Evolutionary conservation across 1,140 invertebrate genomes (phyloP).

Genomic region (Pseudomyrmex pallidus): DNA sequence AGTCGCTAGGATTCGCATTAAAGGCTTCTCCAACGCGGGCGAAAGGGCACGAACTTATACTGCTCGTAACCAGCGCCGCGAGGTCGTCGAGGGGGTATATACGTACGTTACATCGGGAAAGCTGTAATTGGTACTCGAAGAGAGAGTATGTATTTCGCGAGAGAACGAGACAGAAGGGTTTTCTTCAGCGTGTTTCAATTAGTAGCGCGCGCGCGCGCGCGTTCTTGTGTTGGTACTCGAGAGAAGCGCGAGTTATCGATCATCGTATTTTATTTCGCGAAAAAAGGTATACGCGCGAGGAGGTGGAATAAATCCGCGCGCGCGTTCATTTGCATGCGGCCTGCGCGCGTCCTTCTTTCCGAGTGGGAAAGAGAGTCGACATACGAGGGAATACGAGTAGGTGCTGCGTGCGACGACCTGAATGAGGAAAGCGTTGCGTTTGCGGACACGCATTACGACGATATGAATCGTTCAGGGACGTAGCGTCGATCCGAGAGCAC

Average conservation of each 20-base stretch:
- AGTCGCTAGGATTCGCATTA: slow-evolving; percentile 39
- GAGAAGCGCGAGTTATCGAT: slow-evolving; percentile 35
- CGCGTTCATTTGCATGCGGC: slow-evolving; percentile 54
- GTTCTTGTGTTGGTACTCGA: slow-evolving; percentile 5
- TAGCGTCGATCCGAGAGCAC: slow-evolving; percentile 25
- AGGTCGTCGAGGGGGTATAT: slow-evolving; percentile 45
- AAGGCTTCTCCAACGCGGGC: slow-evolving; percentile 48
- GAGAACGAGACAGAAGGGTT: slow-evolving; percentile 17
- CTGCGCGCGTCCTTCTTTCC: not conserved
- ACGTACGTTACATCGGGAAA: slow-evolving; percentile 65
- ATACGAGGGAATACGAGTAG: slow-evolving; percentile 52
- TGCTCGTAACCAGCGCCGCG: slow-evolving; percentile 21
- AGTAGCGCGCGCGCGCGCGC: slow-evolving; percentile 18
- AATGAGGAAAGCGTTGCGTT: slow-evolving; percentile 61
- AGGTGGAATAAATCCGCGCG: slow-evolving; percentile 48
- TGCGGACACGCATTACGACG: slow-evolving; percentile 24
- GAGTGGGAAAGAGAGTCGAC: slow-evolving; percentile 3
- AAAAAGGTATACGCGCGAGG: not conserved
- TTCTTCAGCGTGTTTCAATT: slow-evolving; percentile 58
- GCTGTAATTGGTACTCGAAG: slow-evolving; percentile 47
- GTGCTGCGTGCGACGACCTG: slow-evolving; percentile 37
- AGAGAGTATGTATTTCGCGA: not conserved
- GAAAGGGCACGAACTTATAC: slow-evolving; percentile 60
- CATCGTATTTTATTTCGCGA: slow-evolving; percentile 2
- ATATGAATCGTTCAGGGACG: slow-evolving; percentile 54